Base-by-base conservation (phyloP, 1,140 invertebrate species). In the Dermatophagoides farinae region DNA sequence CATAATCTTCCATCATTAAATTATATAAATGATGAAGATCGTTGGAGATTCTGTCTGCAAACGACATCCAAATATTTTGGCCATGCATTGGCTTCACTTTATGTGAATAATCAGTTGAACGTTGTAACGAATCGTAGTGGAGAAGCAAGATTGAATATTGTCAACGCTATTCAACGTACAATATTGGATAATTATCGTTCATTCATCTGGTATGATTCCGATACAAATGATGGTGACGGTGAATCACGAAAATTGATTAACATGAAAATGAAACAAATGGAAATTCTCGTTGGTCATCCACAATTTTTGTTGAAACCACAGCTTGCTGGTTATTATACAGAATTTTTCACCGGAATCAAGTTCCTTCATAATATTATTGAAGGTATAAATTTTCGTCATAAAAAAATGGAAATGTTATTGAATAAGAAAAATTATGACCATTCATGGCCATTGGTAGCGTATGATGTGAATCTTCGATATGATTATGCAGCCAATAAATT, bases 21-120 rank as follows among this genome's bases (percentile, higher is more conserved):
- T 18, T 31, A 11, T 20, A 12, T 18, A 20, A 23, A 50, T 12
- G 20, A 20, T 63, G 31, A 62, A 52, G 74, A 76, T 52, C 68
- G 77, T 23, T 79, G 77, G 77, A 75, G 77, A 65, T 74, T 76
- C 64, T 81, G 79, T 66, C 71, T 78, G 31, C 66, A 71, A 57
- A 71, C 74, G 12, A 69, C 78, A 4, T 70, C 74, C 41, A 71
- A 71, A 37, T 75, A 73, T 64, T 76, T 80, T 69, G 72, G 74
- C 12, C 72, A 78, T 58, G 79, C 75, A 16, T 64, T 79, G 22
- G 71, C 78, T n/a, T 71, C 74, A 6, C 66, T 78, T 18, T 71
- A 76, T 49, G 72, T 78, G 62, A 67, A 70, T 8, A 67, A 71
- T 54, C 70, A 71, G 60, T 69, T 71, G 55, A 52, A 62, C 1